These are phyloP conservation scores for Eurosta solidaginis DNA, from an alignment of 1,140 invertebrate species.

Conservation along the genomic window DNA sequence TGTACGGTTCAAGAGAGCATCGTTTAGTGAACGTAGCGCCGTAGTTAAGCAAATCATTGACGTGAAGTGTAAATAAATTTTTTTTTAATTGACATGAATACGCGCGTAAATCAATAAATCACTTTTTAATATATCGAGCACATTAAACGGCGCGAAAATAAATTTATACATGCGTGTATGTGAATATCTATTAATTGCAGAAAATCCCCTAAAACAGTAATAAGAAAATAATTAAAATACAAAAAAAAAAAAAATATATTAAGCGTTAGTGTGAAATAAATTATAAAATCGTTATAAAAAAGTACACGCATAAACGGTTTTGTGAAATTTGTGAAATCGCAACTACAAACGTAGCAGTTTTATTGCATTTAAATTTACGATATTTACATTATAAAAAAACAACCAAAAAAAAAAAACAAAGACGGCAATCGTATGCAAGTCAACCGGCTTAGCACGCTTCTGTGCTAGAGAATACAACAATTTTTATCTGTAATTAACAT, in stretches of 20 bases:
- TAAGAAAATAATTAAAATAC: neutral
- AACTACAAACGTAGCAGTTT: neutral
- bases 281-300: neutral
- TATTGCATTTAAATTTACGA: neutral
- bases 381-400: neutral
- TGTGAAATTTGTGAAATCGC: neutral
- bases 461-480: too few relatives aligned
- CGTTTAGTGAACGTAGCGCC: conserved; percentile 36
- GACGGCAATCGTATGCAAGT: too few relatives aligned
- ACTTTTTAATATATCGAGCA: too few relatives aligned
- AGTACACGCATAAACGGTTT: neutral
- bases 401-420: too few relatives aligned
- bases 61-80: neutral
- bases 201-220: neutral
- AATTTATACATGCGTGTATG: too few relatives aligned
- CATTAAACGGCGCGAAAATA: too few relatives aligned
- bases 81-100: neutral
- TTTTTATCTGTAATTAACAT: too few relatives aligned
- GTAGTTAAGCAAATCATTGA: neutral
- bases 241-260: neutral
- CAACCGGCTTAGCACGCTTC: too few relatives aligned
- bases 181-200: too few relatives aligned
- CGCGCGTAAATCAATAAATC: conserved; percentile 1
- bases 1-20: conserved; percentile 46
- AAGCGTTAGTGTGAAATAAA: neutral